Evolutionary conservation across 1,140 invertebrate genomes (phyloP), one percentile per base, ranked within the genome.

Genomic region (Chymomyza costata): DNA sequence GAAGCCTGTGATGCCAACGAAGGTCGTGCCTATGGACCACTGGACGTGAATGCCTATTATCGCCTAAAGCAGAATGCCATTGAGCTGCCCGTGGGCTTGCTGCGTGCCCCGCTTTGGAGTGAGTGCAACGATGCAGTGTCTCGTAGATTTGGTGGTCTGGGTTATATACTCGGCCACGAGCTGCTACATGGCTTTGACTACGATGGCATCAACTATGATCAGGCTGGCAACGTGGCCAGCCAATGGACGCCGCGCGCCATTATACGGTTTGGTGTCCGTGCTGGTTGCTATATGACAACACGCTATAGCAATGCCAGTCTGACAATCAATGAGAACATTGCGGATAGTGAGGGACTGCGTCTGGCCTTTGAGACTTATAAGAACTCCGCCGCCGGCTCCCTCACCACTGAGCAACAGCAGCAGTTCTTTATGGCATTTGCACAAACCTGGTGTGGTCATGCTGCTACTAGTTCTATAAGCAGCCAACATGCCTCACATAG

Each of bases 141-240:
- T 0, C 59, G 51, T 0, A 18, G 71, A 7, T 34, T 60, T 11
- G 78, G 64, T 38, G 54, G 65, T 0, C 13, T 84, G 14, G 78
- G 64, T 25, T 84, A 68, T 10, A 69, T 84, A 1, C 18, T 84
- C 6, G 82, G 60, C 11, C 82, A 84, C 47, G 82, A 84, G 37
- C 49, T 84, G 43, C 10, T 84, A 16, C 82, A 84, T 28, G 82
- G 69, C 44, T 81, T 84, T 25, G 82, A 84, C 35, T 84, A 81
- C 6, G 82, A 82, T 43, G 82, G 82, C 37, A 50, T 84, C 10
- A 84, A 82, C 39, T 84, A 84, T 16, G 82, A 84, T 45, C 56
- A 76, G 2, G 3, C 11, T 1, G 82, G 82, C 0, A 71, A 59
- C 15, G 6, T 64, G 16, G 59, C 47, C 7, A 55, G 56, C 15